Evolutionary conservation across 2,797 vertebrate species (phyloP), one percentile per base, ranked within the genome.

Genomic region (Pipistrellus kuhlii): DNA sequence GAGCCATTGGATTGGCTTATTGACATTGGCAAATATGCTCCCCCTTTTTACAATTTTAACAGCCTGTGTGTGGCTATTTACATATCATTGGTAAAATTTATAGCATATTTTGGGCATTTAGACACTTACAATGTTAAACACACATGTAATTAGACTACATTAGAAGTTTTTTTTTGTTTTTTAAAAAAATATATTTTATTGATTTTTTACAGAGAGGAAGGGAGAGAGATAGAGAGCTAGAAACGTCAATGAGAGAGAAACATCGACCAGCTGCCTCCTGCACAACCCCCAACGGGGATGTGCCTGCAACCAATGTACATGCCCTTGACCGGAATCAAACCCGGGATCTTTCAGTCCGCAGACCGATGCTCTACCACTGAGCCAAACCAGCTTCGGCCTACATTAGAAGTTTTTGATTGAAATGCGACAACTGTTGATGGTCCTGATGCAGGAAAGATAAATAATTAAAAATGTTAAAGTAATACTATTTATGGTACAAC

Each of bases 371-470:
- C n/a, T n/a, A n/a, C n/a, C n/a, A n/a, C n/a, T n/a, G n/a, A n/a
- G n/a, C n/a, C n/a, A n/a, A n/a, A n/a, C n/a, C n/a, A n/a, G n/a
- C n/a, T n/a, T n/a, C n/a, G n/a, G n/a, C n/a, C n/a, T n/a, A n/a
- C n/a, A n/a, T n/a, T n/a, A 5, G 41, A 88, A 82, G 89, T 85
- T 78, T 83, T 91, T 57, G 69, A 90, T 93, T 93, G 4, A 88
- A 84, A 18, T 82, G 11, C 32, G 90, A 71, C 8, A 92, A 46
- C 84, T 95, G 9, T 27, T 0, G 2, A 35, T 90, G 35, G 41
- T 91, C 17, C 48, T 82, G 88, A 94, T 8, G 17, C 27, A 95
- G 23, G 48, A 94, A 86, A 95, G 11, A 55, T 84, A 94, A 92
- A 93, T 96, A 8, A 83, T n/a, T 68, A 25, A 82, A 84, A 71